Evolutionary conservation across 2,888 invertebrate genomes (phyloP), one percentile per base, ranked within the genome.

Genomic region (Troglohyphantes excavatus): DNA sequence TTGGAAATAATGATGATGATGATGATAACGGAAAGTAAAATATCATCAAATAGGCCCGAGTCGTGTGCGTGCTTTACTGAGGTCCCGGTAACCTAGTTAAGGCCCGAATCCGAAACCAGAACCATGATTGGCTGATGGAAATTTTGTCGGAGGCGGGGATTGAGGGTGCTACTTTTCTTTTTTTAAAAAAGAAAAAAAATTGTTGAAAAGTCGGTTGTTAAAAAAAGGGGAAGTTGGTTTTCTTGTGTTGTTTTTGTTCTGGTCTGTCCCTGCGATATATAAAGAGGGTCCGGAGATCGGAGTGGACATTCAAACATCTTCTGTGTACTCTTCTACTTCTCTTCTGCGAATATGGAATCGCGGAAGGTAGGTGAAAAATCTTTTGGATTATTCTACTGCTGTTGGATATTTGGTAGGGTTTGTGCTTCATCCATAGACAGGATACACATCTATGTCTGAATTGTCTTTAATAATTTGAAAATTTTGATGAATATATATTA

Each of bases 1-100:
- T 33, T 65, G 26, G 5, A 88, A 63, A 81, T 26, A 33, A 27
- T 39, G 19, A 61, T 39, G 53, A 83, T 39, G 82, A 88, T 39
- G 75, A 76, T 61, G 75, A 67, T 61, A 89, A 89, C 88, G 82
- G 88, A 89, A 89, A 82, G 75, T 53, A 89, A 89, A 89, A 82
- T 89, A 89, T 65, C 88, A 82, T 76, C 82, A 76, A 72, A 67
- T 33, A 67, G 59, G 19, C 53, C 29, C 53, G 68, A 26, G 11
- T 29, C 19, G 76, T 72, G 82, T 79, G 79, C 73, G 85, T 89
- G 88, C 88, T 82, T 65, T 76, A 89, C 68, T 72, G 65, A 9
- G 88, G 88, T 82, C 88, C 88, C n/a, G 82, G 75, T 89, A 89
- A 89, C 88, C 88, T 76, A 89, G 88, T 76, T 89, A 67, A 53